These are phyloP conservation scores for Dione vanillae DNA, from an alignment of 2,888 invertebrate species.

Conservation along the genomic window DNA sequence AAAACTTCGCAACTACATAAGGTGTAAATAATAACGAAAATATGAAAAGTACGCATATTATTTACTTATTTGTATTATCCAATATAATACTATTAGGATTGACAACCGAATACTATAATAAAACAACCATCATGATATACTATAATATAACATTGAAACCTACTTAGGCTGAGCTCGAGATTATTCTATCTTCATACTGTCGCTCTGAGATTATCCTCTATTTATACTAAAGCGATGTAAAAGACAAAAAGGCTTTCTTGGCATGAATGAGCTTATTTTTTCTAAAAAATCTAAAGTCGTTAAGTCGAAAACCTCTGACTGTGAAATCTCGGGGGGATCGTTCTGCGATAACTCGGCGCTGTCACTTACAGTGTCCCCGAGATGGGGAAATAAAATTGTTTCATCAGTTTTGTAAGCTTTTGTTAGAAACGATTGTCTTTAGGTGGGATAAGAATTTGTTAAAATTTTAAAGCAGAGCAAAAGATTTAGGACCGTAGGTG, in stretches of 20 bases:
- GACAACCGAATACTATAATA: too few species aligned
- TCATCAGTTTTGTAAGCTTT: conserved; percentile 25
- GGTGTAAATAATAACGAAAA: too few species aligned
- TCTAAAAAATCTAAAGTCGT: conserved; percentile 39
- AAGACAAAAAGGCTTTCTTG: conserved; percentile 14
- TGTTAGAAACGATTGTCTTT: conserved; percentile 4
- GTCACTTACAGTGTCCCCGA: conserved; percentile 35
- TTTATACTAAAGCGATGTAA: conserved; percentile 15
- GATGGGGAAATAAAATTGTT: conserved; percentile 33
- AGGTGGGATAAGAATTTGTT: too few species aligned
- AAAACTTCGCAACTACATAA: too few species aligned
- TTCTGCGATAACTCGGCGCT: conserved; percentile 32
- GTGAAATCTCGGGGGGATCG: conserved; percentile 33
- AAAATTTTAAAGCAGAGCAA: too few species aligned
- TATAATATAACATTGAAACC: background rate
- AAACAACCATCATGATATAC: background rate
- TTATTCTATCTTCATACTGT: conserved; percentile 12
- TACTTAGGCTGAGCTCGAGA: conserved; percentile 4
- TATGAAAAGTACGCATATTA: too few species aligned
- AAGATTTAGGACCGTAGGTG: too few species aligned
- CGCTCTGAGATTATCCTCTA: conserved; percentile 10
- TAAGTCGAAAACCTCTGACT: conserved; percentile 34
- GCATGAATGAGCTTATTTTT: conserved; percentile 24
- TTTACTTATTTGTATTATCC: too few species aligned
- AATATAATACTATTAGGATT: too few species aligned